Percentiles rank a stretch among this genome's conserved stretches.
These are phyloP conservation scores for Piscicola geometra DNA, from an alignment of 2,888 invertebrate genomes.

Conservation along the genomic window DNA sequence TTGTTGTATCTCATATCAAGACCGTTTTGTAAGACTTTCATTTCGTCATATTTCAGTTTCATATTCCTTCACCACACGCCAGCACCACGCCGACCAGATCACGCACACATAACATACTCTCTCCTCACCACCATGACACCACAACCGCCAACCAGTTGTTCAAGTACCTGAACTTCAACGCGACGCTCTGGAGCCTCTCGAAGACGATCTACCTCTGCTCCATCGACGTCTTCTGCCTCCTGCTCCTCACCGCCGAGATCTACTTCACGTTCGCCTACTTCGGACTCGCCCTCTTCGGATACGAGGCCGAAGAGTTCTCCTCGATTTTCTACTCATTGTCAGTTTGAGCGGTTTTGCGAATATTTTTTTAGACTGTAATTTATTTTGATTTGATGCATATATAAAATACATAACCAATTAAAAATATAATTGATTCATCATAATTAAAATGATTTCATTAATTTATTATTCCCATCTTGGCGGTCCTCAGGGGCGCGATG, in stretches of 20 bases:
- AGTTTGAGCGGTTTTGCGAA: conserved; percentile 3
- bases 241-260: conserved; percentile 8
- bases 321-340: conserved; percentile 20
- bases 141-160: conserved; percentile 14
- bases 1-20: no score
- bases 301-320: conserved; percentile 27
- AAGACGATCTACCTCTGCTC: conserved; percentile 33
- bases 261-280: conserved; percentile 17
- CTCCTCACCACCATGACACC: no score
- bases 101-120: no score
- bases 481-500: conserved; percentile 18
- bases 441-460: no score
- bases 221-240: conserved; percentile 11
- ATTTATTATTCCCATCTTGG: no score
- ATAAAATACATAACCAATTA: neutral
- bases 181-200: conserved; percentile 30
- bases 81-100: no score
- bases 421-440: neutral
- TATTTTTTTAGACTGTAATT: neutral
- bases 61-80: no score
- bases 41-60: no score
- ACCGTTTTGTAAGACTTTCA: no score
- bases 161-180: conserved; percentile 31
- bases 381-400: neutral
- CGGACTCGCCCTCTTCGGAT: conserved; percentile 21